Conservation (phyloP, 2,797 vertebrate species). For the Pampus argenteus region DNA sequence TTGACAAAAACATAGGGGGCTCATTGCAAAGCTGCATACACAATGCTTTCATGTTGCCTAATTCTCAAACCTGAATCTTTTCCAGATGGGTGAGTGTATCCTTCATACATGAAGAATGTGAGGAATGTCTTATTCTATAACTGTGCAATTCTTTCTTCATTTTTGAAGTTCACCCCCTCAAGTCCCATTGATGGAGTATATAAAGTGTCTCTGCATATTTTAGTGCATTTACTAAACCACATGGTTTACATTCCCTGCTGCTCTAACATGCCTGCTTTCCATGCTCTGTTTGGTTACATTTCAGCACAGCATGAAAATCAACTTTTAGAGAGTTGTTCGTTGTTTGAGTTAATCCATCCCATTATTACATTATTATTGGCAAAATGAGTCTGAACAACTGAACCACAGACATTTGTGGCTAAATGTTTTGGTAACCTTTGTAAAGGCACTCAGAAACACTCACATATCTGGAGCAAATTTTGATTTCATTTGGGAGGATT, state of each 20-base stretch:
- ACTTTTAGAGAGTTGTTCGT: no score
- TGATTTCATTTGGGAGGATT: not conserved
- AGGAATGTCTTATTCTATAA: not conserved
- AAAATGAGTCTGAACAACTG: no score
- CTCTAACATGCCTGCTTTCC: not conserved
- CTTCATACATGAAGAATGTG: slow-evolving; percentile 8
- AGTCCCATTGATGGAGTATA: not conserved
- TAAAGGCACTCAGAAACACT: not conserved
- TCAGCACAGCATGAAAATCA: no score
- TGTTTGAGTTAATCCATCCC: no score
- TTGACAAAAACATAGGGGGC: not conserved
- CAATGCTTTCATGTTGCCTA: not conserved
- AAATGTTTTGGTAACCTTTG: not conserved
- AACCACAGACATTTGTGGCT: not conserved
- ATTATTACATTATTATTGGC: no score
- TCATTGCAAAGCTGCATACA: no score
- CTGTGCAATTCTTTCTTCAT: not conserved
- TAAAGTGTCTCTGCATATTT: not conserved
- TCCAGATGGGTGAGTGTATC: slow-evolving; percentile 3
- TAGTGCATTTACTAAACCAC: not conserved
- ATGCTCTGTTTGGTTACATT: no score
- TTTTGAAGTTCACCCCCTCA: not conserved
- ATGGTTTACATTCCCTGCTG: not conserved
- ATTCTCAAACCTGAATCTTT: not conserved
- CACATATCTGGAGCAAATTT: slow-evolving; percentile 5